Conservation (phyloP, 2,113 vertebrate species). For the Ptilorrhoa leucosticta region DNA sequence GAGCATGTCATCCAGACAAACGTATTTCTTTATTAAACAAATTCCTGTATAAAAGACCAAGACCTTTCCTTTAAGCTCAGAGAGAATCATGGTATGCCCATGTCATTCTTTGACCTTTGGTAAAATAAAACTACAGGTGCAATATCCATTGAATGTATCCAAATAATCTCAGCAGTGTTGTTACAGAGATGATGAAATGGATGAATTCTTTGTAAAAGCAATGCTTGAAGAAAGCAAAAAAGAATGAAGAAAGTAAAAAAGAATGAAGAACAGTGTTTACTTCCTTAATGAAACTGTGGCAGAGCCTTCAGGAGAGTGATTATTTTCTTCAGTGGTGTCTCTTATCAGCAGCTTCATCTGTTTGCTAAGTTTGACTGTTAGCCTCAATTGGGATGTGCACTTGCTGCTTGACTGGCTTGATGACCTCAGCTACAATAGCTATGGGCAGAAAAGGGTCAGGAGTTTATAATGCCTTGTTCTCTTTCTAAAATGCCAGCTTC, state of each 20-base stretch:
- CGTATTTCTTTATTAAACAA: not conserved
- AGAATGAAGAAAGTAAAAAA: not conserved
- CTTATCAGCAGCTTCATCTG: not conserved
- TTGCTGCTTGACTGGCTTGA: slow-evolving; percentile 17
- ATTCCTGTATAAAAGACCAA: not conserved
- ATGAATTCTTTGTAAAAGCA: not conserved
- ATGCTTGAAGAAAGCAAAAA: not conserved
- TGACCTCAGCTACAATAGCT: not conserved
- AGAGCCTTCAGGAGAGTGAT: not conserved
- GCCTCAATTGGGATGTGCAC: not conserved
- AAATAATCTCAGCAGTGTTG: not conserved
- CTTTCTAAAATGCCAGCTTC: slow-evolving; percentile 21
- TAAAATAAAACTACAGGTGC: slow-evolving; percentile 8
- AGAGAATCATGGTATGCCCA: not conserved
- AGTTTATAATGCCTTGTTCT: not conserved
- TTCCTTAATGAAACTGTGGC: slow-evolving; percentile 2
- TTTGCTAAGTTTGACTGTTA: not conserved
- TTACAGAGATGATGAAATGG: not conserved
- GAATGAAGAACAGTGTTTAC: not conserved
- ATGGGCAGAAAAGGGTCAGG: not conserved
- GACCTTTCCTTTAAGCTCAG: not conserved
- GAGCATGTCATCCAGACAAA: not conserved
- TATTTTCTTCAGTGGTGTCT: not conserved
- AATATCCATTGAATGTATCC: not conserved
- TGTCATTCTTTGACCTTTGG: not conserved